Base-by-base conservation (phyloP, 1,140 invertebrate species). In the Drosophila watanabei region DNA sequence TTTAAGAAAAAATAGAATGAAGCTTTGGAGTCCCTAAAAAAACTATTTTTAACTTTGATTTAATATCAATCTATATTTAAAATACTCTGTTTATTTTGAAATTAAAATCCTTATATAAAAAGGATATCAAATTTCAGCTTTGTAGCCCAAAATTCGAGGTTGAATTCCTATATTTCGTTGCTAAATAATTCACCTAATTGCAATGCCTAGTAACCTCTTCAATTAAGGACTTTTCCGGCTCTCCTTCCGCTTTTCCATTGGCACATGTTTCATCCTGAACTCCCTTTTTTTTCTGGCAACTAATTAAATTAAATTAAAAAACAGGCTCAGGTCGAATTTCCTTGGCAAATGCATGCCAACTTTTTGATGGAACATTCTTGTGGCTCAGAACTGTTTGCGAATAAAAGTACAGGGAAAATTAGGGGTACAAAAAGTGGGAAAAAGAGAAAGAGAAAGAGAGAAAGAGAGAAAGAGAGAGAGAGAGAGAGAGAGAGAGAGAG, bases 301-400 rank as follows among this genome's bases (percentile, higher is more conserved):
- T 69, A 69, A 71, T 69, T 69, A 69, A 71, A 69, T 69, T 69
- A 48, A 28, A 37, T 71, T 39, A 20, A 35, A 20, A 35, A 35
- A 32, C 48, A 9, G 4, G 35, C 14, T 8, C 46, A 54, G 48
- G 49, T 64, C 35, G 9, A 52, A 54, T 63, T 39, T 30, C 60
- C 60, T 51, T 33, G 59, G 37, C 28, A n/a, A 52, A 70, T 35
- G 48, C 48, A 35, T 24, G 37, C 20, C 46, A 68, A 68, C 59
- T 48, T 66, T 63, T 28, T 24, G 59, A 24, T 37, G 32, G 41
- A 28, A n/a, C 64, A 64, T 63, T 66, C 58, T 45, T 66, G 63
- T 28, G 59, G 63, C 58, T 57, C 35, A 62, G 11, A 28, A 30
- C 37, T 33, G 35, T 16, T 64, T 2, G 33, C n/a, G 2, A 46